phyloP scores from a whole-genome alignment of 2,888 invertebrate species.

The Mimumesa dahlbomi region DNA sequence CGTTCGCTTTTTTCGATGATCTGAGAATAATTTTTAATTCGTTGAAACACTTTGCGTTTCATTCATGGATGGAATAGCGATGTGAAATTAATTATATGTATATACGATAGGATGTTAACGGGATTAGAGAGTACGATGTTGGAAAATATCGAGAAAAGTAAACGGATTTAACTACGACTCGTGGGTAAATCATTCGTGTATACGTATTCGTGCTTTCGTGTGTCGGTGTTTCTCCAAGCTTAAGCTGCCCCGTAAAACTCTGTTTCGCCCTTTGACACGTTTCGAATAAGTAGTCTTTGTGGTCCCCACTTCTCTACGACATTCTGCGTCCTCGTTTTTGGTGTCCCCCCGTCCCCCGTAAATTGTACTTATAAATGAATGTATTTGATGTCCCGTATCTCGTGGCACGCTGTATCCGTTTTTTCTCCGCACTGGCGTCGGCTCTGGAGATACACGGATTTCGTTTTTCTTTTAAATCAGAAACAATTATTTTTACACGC shows the following conservation, averaged over 20 bases:
- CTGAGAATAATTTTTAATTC: too few relatives aligned
- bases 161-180: conserved; percentile 13
- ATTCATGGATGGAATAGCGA: too few relatives aligned
- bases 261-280: conserved; percentile 5
- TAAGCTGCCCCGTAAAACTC: conserved; percentile 14
- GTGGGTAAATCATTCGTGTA: conserved; percentile 35
- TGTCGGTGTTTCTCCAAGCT: conserved; percentile 44
- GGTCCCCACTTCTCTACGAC: conserved; percentile 14
- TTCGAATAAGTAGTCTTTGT: conserved; percentile 34
- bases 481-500: background rate
- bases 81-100: too few relatives aligned
- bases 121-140: too few relatives aligned
- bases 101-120: too few relatives aligned
- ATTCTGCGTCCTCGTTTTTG: conserved; percentile 9
- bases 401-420: conserved; percentile 24
- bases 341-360: conserved; percentile 12
- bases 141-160: background rate
- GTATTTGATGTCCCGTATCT: conserved; percentile 36
- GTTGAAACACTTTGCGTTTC: too few relatives aligned
- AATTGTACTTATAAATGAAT: conserved; percentile 29
- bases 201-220: conserved; percentile 40
- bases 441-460: conserved; percentile 23
- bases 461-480: background rate
- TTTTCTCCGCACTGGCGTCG: conserved; percentile 34
- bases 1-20: conserved; percentile 9